phyloP scores from a whole-genome alignment of 35 echinoderm and acorn worm species.

The Heliocidaris erythrogramma region DNA sequence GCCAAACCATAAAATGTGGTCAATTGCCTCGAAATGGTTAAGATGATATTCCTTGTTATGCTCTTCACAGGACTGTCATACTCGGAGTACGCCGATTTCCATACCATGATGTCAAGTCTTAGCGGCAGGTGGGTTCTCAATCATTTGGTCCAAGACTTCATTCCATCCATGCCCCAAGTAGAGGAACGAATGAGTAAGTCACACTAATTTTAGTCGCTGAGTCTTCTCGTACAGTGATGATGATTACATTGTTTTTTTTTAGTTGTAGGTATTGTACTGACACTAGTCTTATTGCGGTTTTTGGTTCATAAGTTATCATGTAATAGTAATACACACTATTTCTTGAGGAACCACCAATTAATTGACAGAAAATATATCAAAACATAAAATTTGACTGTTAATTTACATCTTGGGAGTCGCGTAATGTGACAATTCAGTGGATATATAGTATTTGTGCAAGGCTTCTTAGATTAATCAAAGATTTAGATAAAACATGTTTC shows the following conservation, averaged over 20 bases:
- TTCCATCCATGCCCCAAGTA: constrained; percentile 52
- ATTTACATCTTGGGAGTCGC: too few relatives aligned
- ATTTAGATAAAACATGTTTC: too few relatives aligned
- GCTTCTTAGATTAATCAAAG: too few relatives aligned
- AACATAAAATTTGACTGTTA: too few relatives aligned
- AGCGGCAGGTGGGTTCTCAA: constrained; percentile 12
- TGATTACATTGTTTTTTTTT: not conserved
- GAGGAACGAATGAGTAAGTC: constrained; percentile 50
- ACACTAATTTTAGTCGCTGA: too few relatives aligned
- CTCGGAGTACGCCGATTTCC: constrained; percentile 34
- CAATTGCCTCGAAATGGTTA: too few relatives aligned
- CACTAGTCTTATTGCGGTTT: not conserved
- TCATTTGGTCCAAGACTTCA: constrained; percentile 47
- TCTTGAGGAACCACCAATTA: too few relatives aligned
- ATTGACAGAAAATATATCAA: too few relatives aligned
- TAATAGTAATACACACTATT: not conserved
- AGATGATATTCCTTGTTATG: too few relatives aligned
- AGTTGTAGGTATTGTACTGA: not conserved
- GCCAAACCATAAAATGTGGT: too few relatives aligned
- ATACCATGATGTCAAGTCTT: constrained; percentile 13
- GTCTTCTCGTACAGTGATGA: not conserved
- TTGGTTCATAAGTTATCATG: not conserved
- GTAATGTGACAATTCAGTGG: too few relatives aligned
- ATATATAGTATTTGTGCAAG: too few relatives aligned
- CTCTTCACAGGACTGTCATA: constrained; percentile 36